Evolutionary conservation across 1,140 invertebrate species (phyloP).

Genomic region (Calliphora vicina): DNA sequence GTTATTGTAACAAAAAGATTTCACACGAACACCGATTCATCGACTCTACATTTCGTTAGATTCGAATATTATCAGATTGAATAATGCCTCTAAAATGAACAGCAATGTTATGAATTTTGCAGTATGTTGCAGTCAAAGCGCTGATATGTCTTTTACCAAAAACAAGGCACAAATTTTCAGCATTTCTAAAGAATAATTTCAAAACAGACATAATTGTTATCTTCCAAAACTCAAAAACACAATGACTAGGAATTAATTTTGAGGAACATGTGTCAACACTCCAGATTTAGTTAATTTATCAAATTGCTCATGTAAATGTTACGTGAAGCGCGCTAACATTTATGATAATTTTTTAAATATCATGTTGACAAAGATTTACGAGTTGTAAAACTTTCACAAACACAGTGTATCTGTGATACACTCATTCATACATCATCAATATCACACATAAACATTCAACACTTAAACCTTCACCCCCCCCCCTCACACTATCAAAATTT

Average conservation of each 20-base stretch:
- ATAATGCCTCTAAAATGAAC: too few species aligned
- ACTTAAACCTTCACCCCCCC: neutral
- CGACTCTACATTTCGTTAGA: too few species aligned
- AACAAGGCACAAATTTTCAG: too few species aligned
- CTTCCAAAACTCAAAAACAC: too few species aligned
- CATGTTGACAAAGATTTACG: conserved; percentile 33
- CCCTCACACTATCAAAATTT: too few species aligned
- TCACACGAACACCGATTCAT: too few species aligned
- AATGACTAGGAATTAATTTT: neutral
- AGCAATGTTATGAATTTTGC: too few species aligned
- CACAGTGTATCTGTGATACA: neutral
- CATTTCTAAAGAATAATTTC: neutral
- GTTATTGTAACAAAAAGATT: too few species aligned
- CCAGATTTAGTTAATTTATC: neutral
- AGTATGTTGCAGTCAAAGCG: too few species aligned
- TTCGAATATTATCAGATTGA: too few species aligned
- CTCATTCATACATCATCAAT: neutral
- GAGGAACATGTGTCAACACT: conserved; percentile 18
- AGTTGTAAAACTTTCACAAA: neutral
- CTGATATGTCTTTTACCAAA: too few species aligned
- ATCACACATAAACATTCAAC: neutral
- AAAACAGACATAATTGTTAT: neutral
- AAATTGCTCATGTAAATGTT: neutral
- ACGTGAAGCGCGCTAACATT: neutral
- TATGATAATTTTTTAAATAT: conserved; percentile 22